Evolutionary conservation across 2,797 vertebrate species (phyloP), one percentile per base, ranked within the genome.

Genomic region (Danio jaintianensis): DNA sequence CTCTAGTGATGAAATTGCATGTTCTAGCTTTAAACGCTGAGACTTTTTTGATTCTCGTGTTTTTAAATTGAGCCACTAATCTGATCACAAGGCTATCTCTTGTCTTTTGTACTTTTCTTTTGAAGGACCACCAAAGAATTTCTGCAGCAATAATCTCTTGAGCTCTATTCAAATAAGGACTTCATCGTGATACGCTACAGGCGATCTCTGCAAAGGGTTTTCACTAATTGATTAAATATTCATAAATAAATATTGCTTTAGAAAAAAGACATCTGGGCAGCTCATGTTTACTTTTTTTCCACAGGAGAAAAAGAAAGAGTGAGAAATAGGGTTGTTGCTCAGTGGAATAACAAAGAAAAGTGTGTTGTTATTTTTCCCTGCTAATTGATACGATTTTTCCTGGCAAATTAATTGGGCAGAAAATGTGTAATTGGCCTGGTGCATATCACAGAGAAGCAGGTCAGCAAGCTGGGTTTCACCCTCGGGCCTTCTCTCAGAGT

Each of bases 401-500:
- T 79, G 75, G 77, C 82, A 86, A 85, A 89, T 90, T 79, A 89
- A 89, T 83, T 84, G 80, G 50, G 78, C 71, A 85, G 79, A 87
- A 86, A 87, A 81, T 87, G 84, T 86, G 78, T 90, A 89, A 88
- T 88, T 87, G 83, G 85, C 85, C 78, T 12, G n/a, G 86, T 83
- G 76, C 78, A 78, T 69, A 84, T 85, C 81, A 85, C 75, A 84
- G 66, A 82, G 80, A 73, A 75, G 64, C 78, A 84, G 86, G 85
- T 85, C 82, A 82, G 61, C 40, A 45, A 74, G 73, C 73, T 68
- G n/a, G 43, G 64, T 56, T 78, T 64, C 67, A 62, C 66, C 82
- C 85, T 75, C 18, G 36, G 69, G 72, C 84, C 62, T 66, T 84
- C 82, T 81, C 81, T 75, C 76, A 80, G 70, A 78, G 47, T 61